phyloP scores from a whole-genome alignment of 2,113 vertebrate species.

The Malurus cyaneus region DNA sequence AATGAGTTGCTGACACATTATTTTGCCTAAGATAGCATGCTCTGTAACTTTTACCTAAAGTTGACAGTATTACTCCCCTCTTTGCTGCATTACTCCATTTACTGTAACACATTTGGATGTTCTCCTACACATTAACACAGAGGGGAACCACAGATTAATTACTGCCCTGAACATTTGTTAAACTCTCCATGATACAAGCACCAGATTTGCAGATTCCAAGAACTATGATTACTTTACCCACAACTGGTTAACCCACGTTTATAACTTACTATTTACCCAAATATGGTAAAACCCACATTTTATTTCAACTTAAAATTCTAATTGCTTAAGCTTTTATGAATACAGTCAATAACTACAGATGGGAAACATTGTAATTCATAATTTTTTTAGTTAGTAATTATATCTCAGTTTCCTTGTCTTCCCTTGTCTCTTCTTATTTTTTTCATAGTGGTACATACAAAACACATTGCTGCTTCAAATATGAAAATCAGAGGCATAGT shows the following conservation, averaged over 20 bases:
- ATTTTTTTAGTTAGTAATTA: conserved; percentile 38
- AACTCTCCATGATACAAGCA: not conserved
- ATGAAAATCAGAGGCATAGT: conserved; percentile 16
- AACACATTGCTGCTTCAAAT: not conserved
- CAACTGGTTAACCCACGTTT: not conserved
- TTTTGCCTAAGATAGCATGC: not conserved
- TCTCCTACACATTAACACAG: not conserved
- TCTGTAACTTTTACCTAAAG: not conserved
- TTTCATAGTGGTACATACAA: conserved; percentile 12
- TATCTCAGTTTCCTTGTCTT: conserved; percentile 41
- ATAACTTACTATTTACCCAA: no score
- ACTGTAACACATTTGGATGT: not conserved
- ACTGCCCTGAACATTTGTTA: not conserved
- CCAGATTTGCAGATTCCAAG: not conserved
- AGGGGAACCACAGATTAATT: not conserved
- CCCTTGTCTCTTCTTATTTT: conserved; percentile 28
- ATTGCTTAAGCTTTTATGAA: conserved; percentile 32
- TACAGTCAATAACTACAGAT: conserved; percentile 25
- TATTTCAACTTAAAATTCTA: conserved; percentile 44
- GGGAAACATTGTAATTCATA: not conserved
- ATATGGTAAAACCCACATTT: not conserved
- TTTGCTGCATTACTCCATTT: not conserved
- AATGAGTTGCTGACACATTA: not conserved
- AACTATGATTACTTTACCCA: not conserved
- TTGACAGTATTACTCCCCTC: not conserved